These are phyloP conservation scores for Akabosia matsudoensis DNA, from an alignment of 1,140 invertebrate species.

Conservation along the genomic window DNA sequence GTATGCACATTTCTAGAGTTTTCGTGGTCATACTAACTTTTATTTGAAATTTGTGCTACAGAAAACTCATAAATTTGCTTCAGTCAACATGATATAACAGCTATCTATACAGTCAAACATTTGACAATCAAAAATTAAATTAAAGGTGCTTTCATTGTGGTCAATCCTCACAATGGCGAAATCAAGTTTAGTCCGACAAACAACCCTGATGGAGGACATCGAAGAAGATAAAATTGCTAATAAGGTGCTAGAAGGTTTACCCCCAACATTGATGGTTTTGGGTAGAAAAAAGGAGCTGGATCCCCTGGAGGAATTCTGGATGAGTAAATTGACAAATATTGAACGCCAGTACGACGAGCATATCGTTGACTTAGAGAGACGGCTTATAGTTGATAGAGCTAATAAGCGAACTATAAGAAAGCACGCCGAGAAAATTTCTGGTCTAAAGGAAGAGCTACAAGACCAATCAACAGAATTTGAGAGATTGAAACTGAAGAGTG, in stretches of 20 bases:
- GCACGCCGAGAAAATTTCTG: constrained; percentile 17
- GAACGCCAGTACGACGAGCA: constrained; percentile 43
- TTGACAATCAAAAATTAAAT: neutral
- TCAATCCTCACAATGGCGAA: too few species aligned
- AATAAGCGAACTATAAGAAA: constrained; percentile 9
- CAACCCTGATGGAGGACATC: constrained; percentile 19
- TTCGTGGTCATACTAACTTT: too few species aligned
- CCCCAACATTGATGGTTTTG: constrained; percentile 28
- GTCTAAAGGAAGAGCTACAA: constrained; percentile 23
- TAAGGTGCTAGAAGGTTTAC: neutral
- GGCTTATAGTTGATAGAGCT: constrained; percentile 30
- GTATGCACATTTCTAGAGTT: too few species aligned
- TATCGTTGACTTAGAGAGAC: constrained; percentile 31
- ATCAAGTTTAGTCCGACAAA: too few species aligned
- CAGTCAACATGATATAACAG: too few species aligned
- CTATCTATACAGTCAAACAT: too few species aligned
- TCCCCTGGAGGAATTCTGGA: constrained; percentile 45
- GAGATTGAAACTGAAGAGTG: constrained; percentile 18
- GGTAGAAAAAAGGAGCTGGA: constrained; percentile 37
- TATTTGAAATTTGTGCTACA: too few species aligned
- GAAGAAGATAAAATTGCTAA: constrained; percentile 18
- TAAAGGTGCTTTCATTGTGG: too few species aligned
- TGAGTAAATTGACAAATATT: constrained; percentile 34
- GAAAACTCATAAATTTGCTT: too few species aligned
- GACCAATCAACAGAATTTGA: constrained; percentile 18